Evolutionary conservation across 2,113 vertebrate genomes (phyloP).

Genomic region (Willisornis vidua): DNA sequence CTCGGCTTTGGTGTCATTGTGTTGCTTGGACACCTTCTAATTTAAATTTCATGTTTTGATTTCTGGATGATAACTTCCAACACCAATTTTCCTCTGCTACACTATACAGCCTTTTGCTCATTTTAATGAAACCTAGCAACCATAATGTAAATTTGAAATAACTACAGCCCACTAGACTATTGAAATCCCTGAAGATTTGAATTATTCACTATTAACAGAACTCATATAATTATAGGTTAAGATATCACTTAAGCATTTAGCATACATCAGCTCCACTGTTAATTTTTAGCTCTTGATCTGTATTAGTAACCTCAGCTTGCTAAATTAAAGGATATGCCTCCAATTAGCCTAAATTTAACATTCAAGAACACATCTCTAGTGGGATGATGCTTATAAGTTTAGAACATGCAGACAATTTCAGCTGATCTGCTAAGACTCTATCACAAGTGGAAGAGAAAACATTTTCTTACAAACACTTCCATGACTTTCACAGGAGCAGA

Average conservation of each 20-base stretch:
- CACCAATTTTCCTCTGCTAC: slow-evolving; percentile 36
- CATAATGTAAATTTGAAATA: slow-evolving; percentile 56
- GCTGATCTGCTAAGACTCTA: background rate
- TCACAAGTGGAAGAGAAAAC: slow-evolving; percentile 14
- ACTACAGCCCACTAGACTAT: slow-evolving; percentile 48
- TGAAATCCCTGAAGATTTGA: slow-evolving; percentile 49
- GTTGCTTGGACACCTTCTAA: slow-evolving; percentile 57
- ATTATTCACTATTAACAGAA: slow-evolving; percentile 69
- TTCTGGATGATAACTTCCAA: slow-evolving; percentile 50
- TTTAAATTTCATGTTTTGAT: slow-evolving; percentile 65
- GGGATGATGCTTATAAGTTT: slow-evolving; percentile 48
- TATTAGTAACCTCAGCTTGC: slow-evolving; percentile 67
- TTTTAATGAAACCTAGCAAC: slow-evolving; percentile 68
- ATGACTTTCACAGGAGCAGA: background rate
- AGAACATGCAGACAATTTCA: slow-evolving; percentile 58
- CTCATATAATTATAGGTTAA: slow-evolving; percentile 70
- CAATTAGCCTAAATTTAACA: slow-evolving; percentile 72
- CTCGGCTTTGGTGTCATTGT: background rate
- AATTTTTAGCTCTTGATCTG: slow-evolving; percentile 68
- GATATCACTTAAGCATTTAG: slow-evolving; percentile 63
- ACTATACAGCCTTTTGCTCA: slow-evolving; percentile 7
- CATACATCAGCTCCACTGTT: slow-evolving; percentile 54
- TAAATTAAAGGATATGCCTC: slow-evolving; percentile 69
- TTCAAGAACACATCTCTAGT: slow-evolving; percentile 61
- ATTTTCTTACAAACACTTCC: background rate